These are phyloP conservation scores for Chaenodraco wilsoni DNA, from an alignment of 2,797 vertebrate genomes.

Conservation along the genomic window DNA sequence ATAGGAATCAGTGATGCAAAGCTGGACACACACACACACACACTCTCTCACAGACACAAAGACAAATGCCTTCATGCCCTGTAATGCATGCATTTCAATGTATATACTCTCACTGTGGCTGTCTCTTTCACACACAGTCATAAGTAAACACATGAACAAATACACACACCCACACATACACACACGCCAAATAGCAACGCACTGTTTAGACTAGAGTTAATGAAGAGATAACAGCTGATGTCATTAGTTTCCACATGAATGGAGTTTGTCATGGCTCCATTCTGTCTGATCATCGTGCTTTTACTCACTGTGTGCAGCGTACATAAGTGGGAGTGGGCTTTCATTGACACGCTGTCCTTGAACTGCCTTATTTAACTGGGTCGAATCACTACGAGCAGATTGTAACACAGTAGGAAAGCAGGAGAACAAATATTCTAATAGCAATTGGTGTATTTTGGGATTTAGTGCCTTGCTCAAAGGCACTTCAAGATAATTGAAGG, in stretches of 20 bases:
- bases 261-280: slow-evolving; percentile 42
- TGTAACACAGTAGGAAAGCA: background rate
- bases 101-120: slow-evolving; percentile 24
- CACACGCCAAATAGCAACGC: slow-evolving; percentile 42
- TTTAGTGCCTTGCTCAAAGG: background rate
- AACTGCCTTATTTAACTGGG: slow-evolving; percentile 47
- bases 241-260: slow-evolving; percentile 84
- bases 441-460: background rate
- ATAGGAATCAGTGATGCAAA: slow-evolving; percentile 78
- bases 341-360: slow-evolving; percentile 45
- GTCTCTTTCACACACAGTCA: slow-evolving; percentile 22
- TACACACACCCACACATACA: slow-evolving; percentile 6
- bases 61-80: slow-evolving; percentile 19
- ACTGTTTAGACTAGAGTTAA: slow-evolving; percentile 93
- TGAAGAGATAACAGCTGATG: slow-evolving; percentile 95
- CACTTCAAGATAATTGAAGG: slow-evolving; percentile 1
- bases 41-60: slow-evolving; percentile 32
- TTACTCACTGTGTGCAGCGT: slow-evolving; percentile 17
- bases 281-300: slow-evolving; percentile 31
- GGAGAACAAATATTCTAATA: background rate
- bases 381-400: slow-evolving; percentile 19
- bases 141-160: slow-evolving; percentile 7
- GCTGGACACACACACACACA: slow-evolving; percentile 41
- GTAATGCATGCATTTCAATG: slow-evolving; percentile 31
- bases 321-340: slow-evolving; percentile 19